phyloP scores from a whole-genome alignment of 2,797 vertebrate species.

The Mormyrops boulengeri region DNA sequence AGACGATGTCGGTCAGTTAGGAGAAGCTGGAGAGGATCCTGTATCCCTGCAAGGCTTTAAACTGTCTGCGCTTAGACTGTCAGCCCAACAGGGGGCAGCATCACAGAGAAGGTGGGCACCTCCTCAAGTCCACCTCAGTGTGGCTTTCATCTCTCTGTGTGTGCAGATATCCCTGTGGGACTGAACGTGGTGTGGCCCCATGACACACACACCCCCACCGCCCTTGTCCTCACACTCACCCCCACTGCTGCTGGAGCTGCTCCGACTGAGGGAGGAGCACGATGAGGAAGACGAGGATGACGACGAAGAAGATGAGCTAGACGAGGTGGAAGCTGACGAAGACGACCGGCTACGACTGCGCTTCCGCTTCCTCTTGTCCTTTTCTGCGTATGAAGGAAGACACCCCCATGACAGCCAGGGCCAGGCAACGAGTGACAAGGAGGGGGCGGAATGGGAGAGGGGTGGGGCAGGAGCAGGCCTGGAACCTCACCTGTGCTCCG shows the following conservation, averaged over 20 bases:
- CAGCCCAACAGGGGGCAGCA: not conserved
- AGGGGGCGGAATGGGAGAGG: not conserved
- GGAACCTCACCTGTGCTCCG: conserved; percentile 44
- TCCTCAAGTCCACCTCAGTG: not conserved
- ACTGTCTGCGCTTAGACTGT: not conserved
- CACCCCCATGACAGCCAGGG: not conserved
- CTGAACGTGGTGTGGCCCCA: not conserved
- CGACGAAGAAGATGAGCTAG: conserved; percentile 51
- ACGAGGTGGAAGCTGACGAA: conserved; percentile 64
- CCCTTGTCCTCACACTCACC: not conserved
- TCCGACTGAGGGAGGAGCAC: conserved; percentile 56
- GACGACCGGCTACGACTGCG: conserved; percentile 79
- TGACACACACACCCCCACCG: not conserved
- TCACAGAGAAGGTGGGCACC: not conserved
- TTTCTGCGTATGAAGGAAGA: conserved; percentile 48
- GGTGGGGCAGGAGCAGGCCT: not conserved
- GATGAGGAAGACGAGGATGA: conserved; percentile 67
- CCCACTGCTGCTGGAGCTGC: conserved; percentile 66
- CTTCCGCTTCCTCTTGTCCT: conserved; percentile 69
- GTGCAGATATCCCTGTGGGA: not conserved
- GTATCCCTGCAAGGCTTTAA: not conserved
- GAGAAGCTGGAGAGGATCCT: not conserved
- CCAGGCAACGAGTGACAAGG: not conserved
- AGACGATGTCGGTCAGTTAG: not conserved
- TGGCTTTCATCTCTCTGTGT: not conserved